Conservation (phyloP, 2,797 vertebrate species). For the Vireo griseus region DNA sequence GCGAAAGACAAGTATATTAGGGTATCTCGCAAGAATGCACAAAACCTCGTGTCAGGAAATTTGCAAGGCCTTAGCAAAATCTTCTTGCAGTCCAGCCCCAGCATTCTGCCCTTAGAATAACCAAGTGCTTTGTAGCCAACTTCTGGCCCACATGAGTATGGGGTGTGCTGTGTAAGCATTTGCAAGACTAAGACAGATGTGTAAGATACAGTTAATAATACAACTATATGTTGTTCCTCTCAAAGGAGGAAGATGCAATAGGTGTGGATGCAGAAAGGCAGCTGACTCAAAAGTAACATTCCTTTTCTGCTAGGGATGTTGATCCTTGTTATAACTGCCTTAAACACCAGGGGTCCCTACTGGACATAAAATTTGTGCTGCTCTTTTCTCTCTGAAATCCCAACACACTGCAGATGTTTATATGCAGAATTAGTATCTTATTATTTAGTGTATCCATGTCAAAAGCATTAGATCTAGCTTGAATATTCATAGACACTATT, state of each 20-base stretch:
- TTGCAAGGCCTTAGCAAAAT: background rate
- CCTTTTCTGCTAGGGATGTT: background rate
- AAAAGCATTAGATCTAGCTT: background rate
- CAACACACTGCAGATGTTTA: background rate
- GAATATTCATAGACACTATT: background rate
- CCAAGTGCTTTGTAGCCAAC: background rate
- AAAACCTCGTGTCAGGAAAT: background rate
- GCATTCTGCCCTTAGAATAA: background rate
- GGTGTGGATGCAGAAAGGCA: background rate
- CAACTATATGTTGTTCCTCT: background rate
- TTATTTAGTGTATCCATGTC: background rate
- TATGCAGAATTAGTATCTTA: background rate
- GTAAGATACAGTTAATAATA: background rate
- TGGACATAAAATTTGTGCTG: background rate
- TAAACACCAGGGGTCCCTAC: background rate
- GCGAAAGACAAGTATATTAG: background rate
- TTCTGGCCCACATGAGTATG: fast-evolving
- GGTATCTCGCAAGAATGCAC: background rate
- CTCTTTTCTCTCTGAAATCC: background rate
- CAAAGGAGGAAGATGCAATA: background rate
- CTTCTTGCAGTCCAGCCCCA: background rate
- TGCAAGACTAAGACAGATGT: background rate
- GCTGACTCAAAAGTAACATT: background rate
- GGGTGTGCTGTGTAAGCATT: fast-evolving
- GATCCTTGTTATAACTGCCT: background rate